Conservation (phyloP, 1,140 invertebrate genomes). For the Drosophila sucinea region DNA sequence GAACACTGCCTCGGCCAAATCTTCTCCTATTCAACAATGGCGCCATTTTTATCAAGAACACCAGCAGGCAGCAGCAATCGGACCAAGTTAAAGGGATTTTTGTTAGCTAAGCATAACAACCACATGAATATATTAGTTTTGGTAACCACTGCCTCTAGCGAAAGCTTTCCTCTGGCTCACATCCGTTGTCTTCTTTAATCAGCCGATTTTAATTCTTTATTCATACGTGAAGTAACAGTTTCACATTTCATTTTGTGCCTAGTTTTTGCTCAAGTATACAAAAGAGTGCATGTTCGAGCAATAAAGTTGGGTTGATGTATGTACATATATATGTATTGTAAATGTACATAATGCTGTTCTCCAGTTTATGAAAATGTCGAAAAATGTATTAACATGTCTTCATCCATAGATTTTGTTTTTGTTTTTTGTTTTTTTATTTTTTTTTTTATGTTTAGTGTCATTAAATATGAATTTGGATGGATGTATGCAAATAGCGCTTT, state of each 20-base stretch:
- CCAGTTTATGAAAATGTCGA: too few species aligned
- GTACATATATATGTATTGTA: too few species aligned
- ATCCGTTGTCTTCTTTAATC: neutral
- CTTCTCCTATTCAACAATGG: neutral
- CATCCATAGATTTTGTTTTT: too few species aligned
- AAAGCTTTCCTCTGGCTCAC: neutral
- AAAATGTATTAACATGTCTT: too few species aligned
- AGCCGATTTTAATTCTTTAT: neutral
- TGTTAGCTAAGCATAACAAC: slow-evolving; percentile 11
- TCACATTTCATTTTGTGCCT: slow-evolving; percentile 33
- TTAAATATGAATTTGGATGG: too few species aligned
- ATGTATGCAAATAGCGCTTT: too few species aligned
- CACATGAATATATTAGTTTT: neutral
- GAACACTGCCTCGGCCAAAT: neutral
- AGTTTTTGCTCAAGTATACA: slow-evolving; percentile 29
- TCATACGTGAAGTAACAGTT: slow-evolving; percentile 25
- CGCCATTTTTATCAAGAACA: neutral
- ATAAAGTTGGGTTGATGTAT: too few species aligned
- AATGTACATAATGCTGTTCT: too few species aligned
- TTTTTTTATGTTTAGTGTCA: too few species aligned
- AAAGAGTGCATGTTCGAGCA: neutral
- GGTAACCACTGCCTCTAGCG: neutral
- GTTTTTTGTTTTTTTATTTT: too few species aligned
- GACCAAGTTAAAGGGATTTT: slow-evolving; percentile 39
- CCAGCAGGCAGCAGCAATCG: slow-evolving; percentile 17